phyloP scores from a whole-genome alignment of 1,140 invertebrate genomes.

The Capitella teleta region DNA sequence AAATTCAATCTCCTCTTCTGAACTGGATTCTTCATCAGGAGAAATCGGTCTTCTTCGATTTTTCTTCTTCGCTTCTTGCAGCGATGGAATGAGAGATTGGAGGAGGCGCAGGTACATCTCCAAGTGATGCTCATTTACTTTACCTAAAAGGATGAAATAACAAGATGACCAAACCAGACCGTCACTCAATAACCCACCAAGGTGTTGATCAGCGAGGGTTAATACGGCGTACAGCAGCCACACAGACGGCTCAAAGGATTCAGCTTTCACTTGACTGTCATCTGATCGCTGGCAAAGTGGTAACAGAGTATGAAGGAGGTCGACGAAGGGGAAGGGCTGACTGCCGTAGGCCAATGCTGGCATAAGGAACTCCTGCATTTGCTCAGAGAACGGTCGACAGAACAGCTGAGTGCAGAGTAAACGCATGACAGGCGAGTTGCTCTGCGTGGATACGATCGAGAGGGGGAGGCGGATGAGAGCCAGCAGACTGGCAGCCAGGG shows the following conservation, averaged over 20 bases:
- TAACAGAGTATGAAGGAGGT: constrained; percentile 30
- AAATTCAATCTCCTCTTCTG: too few species aligned
- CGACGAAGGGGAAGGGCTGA: constrained; percentile 33
- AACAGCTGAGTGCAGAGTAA: constrained; percentile 15
- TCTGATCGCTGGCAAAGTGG: not conserved
- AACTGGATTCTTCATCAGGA: too few species aligned
- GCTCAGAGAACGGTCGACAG: constrained; percentile 31
- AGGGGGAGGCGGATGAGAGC: constrained; percentile 66
- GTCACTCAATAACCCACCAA: too few species aligned
- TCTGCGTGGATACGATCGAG: constrained; percentile 20
- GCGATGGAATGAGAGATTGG: too few species aligned
- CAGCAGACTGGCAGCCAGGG: constrained; percentile 59
- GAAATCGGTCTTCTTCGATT: too few species aligned
- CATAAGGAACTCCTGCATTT: constrained; percentile 34
- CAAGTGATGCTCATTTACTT: too few species aligned
- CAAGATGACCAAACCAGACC: not conserved
- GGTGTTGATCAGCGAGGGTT: constrained; percentile 23
- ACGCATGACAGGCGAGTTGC: constrained; percentile 16
- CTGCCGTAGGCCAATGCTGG: constrained; percentile 36
- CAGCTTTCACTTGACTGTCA: not conserved
- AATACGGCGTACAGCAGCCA: constrained; percentile 36
- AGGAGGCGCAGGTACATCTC: too few species aligned
- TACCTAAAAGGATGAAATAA: not conserved
- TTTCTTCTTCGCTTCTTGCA: too few species aligned
- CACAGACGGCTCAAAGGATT: constrained; percentile 13